These are phyloP conservation scores for Gymnocypris eckloni DNA, from an alignment of 2,797 vertebrate species.

Conservation along the genomic window DNA sequence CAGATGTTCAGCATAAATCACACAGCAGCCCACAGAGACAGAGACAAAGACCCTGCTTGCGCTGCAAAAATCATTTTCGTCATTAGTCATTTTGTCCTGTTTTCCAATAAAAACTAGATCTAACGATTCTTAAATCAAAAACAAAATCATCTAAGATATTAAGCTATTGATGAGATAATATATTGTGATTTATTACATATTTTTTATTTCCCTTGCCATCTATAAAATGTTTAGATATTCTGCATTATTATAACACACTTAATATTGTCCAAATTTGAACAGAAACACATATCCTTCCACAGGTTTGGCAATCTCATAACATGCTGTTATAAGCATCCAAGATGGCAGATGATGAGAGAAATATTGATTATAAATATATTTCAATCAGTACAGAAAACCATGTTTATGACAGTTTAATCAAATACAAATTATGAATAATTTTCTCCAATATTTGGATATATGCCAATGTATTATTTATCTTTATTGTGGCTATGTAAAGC, in stretches of 20 bases:
- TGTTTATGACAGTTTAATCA: neutral
- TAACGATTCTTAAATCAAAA: neutral
- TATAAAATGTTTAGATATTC: neutral
- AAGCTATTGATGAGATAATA: neutral
- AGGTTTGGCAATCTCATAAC: neutral
- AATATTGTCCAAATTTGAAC: neutral
- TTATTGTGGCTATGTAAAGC: neutral
- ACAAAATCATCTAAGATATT: neutral
- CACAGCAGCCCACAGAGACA: slow-evolving; percentile 47
- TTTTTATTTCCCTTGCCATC: neutral
- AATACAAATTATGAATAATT: neutral
- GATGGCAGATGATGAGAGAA: neutral
- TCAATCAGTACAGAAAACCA: neutral
- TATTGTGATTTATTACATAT: neutral
- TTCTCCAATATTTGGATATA: neutral
- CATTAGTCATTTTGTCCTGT: neutral
- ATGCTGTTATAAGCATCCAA: neutral
- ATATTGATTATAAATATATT: neutral
- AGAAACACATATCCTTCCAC: neutral
- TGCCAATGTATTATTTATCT: neutral
- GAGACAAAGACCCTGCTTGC: slow-evolving; percentile 3
- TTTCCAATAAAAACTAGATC: neutral
- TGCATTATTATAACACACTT: neutral
- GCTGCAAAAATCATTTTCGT: neutral
- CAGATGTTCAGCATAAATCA: slow-evolving; percentile 68